A percentile compares a stretch with the other conserved stretches of the same genome.
phyloP scores from a whole-genome alignment of 2,113 vertebrate genomes.

The Vireo altiloquus region DNA sequence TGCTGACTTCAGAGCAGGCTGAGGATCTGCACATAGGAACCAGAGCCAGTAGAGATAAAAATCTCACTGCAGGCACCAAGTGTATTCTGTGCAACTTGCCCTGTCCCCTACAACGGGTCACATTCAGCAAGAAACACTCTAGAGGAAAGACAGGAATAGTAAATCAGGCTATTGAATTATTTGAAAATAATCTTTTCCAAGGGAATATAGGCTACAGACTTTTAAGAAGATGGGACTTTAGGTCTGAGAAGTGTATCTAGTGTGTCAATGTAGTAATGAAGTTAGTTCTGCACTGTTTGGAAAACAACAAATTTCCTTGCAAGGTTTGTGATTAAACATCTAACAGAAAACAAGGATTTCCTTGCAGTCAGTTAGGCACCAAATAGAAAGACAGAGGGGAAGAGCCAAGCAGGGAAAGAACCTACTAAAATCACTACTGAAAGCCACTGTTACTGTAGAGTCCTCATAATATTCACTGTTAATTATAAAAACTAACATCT shows the following conservation, averaged over 20 bases:
- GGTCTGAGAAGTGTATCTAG: not conserved
- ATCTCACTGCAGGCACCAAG: not conserved
- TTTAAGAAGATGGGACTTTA: not conserved
- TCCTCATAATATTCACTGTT: slow-evolving; percentile 17
- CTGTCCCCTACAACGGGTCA: not conserved
- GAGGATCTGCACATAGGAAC: not conserved
- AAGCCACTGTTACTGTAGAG: not conserved
- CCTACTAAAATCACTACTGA: not conserved
- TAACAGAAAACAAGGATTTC: slow-evolving; percentile 48
- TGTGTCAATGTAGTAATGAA: not conserved
- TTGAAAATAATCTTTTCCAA: slow-evolving; percentile 19
- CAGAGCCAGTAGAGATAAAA: not conserved
- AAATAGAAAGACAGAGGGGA: not conserved
- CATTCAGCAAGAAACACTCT: not conserved
- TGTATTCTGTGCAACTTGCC: not conserved
- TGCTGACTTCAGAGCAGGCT: not conserved
- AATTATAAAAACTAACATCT: slow-evolving; percentile 32
- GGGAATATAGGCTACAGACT: not conserved
- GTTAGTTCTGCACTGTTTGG: slow-evolving; percentile 51
- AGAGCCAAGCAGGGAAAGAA: not conserved
- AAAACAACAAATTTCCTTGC: slow-evolving; percentile 49
- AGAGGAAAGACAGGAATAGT: not conserved
- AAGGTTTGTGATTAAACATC: slow-evolving; percentile 52
- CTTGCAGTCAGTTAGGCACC: slow-evolving; percentile 14
- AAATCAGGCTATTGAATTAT: not conserved